Conservation (phyloP, 2,797 vertebrate genomes). For the Rhinella marina region DNA sequence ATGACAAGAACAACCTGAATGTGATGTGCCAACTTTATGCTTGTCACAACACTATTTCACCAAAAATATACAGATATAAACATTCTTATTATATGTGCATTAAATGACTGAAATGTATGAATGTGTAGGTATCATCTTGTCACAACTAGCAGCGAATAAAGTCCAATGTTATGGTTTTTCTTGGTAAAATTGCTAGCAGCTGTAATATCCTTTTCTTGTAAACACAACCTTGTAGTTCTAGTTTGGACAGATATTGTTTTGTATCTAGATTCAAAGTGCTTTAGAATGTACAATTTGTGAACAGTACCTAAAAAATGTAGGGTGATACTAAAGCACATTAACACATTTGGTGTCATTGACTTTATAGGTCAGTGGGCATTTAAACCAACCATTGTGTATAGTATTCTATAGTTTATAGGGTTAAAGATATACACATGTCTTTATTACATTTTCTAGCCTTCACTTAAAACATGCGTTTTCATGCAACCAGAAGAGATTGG, state of each 20-base stretch:
- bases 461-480: conserved; percentile 86
- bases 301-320: conserved; percentile 62
- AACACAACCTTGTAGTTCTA: conserved; percentile 72
- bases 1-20: conserved; percentile 67
- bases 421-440: conserved; percentile 12
- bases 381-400: conserved; percentile 67
- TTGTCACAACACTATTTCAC: conserved; percentile 69
- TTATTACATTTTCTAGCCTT: conserved; percentile 72
- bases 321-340: conserved; percentile 63
- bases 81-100: conserved; percentile 70
- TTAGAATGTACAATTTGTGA: conserved; percentile 71
- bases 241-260: conserved; percentile 71
- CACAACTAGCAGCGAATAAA: conserved; percentile 71
- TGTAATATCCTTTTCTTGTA: conserved; percentile 74
- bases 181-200: conserved; percentile 75
- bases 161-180: conserved; percentile 69
- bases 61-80: conserved; percentile 68
- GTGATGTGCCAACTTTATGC: conserved; percentile 69
- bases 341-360: conserved; percentile 67
- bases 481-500: conserved; percentile 81
- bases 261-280: conserved; percentile 75
- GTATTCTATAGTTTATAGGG: conserved; percentile 6
- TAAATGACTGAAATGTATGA: conserved; percentile 68
- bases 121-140: conserved; percentile 65
- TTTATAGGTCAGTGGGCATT: conserved; percentile 68